Conservation (phyloP, 2,888 invertebrate genomes). For the Pilophorus perplexus region DNA sequence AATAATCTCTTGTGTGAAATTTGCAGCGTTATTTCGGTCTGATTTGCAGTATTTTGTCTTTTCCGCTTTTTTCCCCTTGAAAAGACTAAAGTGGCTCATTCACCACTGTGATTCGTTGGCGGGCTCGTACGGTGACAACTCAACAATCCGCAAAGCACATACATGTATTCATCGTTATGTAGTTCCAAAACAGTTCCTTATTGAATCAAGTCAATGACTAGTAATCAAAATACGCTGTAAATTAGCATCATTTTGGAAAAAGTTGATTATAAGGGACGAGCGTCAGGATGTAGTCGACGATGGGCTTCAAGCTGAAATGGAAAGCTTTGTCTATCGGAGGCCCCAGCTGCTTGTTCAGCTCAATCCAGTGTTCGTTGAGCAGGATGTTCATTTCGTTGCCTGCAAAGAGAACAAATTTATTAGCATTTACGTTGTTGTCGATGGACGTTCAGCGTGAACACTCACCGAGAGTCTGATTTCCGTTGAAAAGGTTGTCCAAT, state of each 20-base stretch:
- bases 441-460: background rate
- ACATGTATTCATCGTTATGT: no score
- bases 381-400: conserved; percentile 19
- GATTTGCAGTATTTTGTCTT: no score
- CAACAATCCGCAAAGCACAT: no score
- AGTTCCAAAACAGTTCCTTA: no score
- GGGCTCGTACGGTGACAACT: no score
- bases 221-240: no score
- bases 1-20: no score
- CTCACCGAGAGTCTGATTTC: conserved; percentile 12
- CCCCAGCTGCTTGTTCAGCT: background rate
- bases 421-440: background rate
- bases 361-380: conserved; percentile 21
- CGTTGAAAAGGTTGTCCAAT: conserved; percentile 24
- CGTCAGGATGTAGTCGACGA: conserved; percentile 25
- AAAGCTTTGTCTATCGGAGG: conserved; percentile 15
- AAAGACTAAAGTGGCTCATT: no score
- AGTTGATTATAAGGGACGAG: background rate
- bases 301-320: conserved; percentile 27
- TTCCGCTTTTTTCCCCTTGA: no score
- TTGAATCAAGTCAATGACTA: no score
- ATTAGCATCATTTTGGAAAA: background rate
- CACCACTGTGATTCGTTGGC: no score
- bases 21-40: no score
- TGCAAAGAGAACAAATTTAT: background rate